Evolutionary conservation across 2,797 vertebrate species (phyloP), one percentile per base, ranked within the genome.

Genomic region (Anguilla megastoma): DNA sequence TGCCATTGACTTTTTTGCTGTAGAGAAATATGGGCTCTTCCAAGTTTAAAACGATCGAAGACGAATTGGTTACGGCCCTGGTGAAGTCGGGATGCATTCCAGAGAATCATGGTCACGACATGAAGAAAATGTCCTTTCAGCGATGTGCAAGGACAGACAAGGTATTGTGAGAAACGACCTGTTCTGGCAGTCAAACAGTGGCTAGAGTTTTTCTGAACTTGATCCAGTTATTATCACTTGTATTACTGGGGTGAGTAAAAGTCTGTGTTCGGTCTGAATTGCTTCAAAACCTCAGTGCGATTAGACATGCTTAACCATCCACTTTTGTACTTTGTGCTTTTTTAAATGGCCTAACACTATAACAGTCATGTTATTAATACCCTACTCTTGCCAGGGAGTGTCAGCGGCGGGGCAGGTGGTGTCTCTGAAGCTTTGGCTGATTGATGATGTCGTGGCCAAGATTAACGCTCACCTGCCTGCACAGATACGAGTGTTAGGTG

Each of bases 51-150:
- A 99, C 99, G 0, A 99, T 99, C 0, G 99, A 99, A 84, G 98
- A 99, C 60, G 98, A 98, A 9, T 91, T 99, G 54, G 98, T 99
- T 16, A 92, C 93, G 0, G 98, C 98, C 0, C 97, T 99, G 0
- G 93, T 99, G n/a, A 96, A 92, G 88, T 97, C 98, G 0, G 97
- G 97, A n/a, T 99, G 98, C 91, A 99, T 99, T 89, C 99, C 98
- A 0, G 97, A 98, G 91, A 97, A 97, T 79, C 98, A 99, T 0
- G 97, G 97, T 0, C 95, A 97, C 1, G 97, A 99, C 0, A 99
- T 99, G 98, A 97, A 97, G 95, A 99, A 99, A 89, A 99, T 99
- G 98, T 99, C 98, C 7, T 99, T 99, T 89, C 99, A 99, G 94
- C 95, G 98, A 66, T 99, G 99, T 86, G 98, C 98, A 82, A 96